These are phyloP conservation scores for Bovichtus diacanthus DNA, from an alignment of 2,797 vertebrate genomes.

Conservation along the genomic window DNA sequence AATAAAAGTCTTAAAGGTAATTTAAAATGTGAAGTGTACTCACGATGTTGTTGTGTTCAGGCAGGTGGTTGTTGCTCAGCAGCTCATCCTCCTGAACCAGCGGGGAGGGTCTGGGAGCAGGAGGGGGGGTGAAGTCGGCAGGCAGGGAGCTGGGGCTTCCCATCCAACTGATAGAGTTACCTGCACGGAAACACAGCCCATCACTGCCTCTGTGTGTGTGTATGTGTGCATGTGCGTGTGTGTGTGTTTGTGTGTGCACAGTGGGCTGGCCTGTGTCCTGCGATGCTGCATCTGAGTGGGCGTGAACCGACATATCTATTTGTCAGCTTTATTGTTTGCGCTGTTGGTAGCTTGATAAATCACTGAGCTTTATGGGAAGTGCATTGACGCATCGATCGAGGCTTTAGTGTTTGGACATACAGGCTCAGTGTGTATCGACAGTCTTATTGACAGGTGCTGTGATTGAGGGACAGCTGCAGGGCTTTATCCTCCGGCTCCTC, in stretches of 20 bases:
- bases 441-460: conserved; percentile 58
- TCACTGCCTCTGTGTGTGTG: conserved; percentile 23
- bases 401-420: conserved; percentile 66
- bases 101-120: conserved; percentile 78
- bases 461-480: conserved; percentile 61
- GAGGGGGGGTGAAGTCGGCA: conserved; percentile 76
- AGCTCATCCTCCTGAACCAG: conserved; percentile 78
- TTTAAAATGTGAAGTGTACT: conserved; percentile 58
- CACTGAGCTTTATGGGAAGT: conserved; percentile 61
- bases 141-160: conserved; percentile 75
- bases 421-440: conserved; percentile 60
- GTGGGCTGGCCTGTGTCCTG: conserved; percentile 2
- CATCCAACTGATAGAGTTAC: conserved; percentile 85
- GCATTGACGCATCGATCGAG: conserved; percentile 61
- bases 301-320: conserved; percentile 66
- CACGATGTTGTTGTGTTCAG: conserved; percentile 80
- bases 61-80: conserved; percentile 78
- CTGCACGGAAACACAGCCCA: conserved; percentile 69
- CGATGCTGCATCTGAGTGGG: conserved; percentile 37
- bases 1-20: conserved; percentile 24
- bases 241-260: conserved; percentile 21
- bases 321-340: conserved; percentile 75
- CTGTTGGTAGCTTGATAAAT: conserved; percentile 67
- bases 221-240: conserved; percentile 27
- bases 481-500: conserved; percentile 5